phyloP scores from a whole-genome alignment of 2,113 vertebrate genomes.

The Muntiacus reevesi region DNA sequence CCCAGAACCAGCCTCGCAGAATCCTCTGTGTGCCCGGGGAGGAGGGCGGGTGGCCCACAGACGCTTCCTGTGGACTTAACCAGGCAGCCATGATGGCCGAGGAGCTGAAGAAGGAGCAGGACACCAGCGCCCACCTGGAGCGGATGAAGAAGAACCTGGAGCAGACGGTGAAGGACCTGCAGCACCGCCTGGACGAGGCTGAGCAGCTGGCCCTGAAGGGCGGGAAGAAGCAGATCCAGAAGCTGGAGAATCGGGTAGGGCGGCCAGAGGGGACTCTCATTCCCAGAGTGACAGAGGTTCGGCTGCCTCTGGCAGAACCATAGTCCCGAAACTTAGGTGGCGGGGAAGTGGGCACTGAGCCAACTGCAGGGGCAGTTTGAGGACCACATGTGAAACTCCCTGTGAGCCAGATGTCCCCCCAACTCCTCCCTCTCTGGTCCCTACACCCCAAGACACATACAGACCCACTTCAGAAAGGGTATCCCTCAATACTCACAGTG shows the following conservation, averaged over 20 bases:
- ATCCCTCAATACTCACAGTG: not conserved
- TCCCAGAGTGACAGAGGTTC: not conserved
- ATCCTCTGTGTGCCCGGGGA: accelerated
- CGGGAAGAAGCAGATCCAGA: constrained; percentile 81
- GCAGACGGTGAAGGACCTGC: constrained; percentile 69
- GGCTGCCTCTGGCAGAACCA: not conserved
- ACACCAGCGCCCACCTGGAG: constrained; percentile 79
- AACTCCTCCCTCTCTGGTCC: not conserved
- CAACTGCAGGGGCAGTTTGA: not conserved
- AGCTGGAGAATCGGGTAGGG: constrained; percentile 84
- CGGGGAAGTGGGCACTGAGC: not conserved
- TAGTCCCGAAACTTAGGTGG: not conserved
- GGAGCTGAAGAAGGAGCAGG: constrained; percentile 81
- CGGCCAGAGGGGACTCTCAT: not conserved
- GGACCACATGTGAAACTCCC: not conserved
- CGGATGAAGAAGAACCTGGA: constrained; percentile 70
- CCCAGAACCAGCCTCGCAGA: not conserved
- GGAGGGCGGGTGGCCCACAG: not conserved
- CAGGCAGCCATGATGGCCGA: constrained; percentile 76
- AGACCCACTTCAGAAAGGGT: too few relatives aligned
- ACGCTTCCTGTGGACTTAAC: not conserved
- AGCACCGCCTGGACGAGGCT: constrained; percentile 76
- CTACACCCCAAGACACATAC: not conserved
- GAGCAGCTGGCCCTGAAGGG: constrained; percentile 79
- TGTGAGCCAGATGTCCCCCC: not conserved